Evolutionary conservation across 2,113 vertebrate species (phyloP), one percentile per base, ranked within the genome.

Genomic region (Tupaia chinensis): DNA sequence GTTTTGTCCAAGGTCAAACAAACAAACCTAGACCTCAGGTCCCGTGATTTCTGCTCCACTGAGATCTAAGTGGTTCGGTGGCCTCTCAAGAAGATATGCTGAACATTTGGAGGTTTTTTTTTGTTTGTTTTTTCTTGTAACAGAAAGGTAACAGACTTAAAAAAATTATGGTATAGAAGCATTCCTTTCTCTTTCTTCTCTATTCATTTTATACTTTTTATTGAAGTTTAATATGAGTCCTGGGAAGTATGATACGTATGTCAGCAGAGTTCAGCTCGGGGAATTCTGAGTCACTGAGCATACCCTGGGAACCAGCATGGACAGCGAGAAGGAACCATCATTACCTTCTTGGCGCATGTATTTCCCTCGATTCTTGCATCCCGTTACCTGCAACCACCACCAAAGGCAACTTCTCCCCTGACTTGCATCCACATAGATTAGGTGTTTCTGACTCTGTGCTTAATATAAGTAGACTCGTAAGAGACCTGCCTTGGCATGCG

Each of bases 51-150:
- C 32, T 84, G 53, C 25, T 77, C 7, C 17, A 56, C 7, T 34
- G 6, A 27, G 69, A 0, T 87, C 80, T 78, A 0, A 78, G 61
- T 95, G 87, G 58, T 84, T 97, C 91, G 87, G 69, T 76, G 89
- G 65, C 4, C 76, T 89, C 34, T 95, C 82, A 87, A 91, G 93
- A 87, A 95, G 82, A 76, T 69, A 93, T 80, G 34, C 95, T 91
- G 72, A 94, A 95, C 3, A 27, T 94, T 78, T 9, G 91, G 68
- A 87, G n/a, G 44, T 44, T 44, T 44, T 44, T 44, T 44, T 44
- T 44, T 44, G 34, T 96, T 85, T 95, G 89, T 81, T 72, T n/a
- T 96, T 91, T 89, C 93, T 90, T 95, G 93, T 54, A 90, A 90
- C 25, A 92, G 1, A 76, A 78, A 77, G n/a, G 32, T 56, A n/a